Conservation (phyloP, 1,140 invertebrate species). For the Bombus consobrinus region DNA sequence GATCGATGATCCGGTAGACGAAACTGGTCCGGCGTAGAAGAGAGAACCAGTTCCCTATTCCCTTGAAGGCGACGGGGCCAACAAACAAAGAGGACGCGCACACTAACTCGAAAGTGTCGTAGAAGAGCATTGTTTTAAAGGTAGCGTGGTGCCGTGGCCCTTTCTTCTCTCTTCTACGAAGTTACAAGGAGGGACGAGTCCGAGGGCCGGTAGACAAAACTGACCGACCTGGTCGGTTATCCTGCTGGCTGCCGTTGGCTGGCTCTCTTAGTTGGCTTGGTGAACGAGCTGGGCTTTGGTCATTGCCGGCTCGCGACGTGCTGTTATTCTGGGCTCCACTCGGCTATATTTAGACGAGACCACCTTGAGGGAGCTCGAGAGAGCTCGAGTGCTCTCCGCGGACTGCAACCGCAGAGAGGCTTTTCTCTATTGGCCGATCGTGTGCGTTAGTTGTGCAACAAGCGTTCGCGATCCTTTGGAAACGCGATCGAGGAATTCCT, state of each 20-base stretch:
- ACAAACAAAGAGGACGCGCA: constrained; percentile 8
- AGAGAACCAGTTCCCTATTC: constrained; percentile 6
- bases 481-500: constrained; percentile 58
- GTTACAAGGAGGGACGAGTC: background rate
- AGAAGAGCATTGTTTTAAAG: constrained; percentile 37
- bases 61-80: background rate
- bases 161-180: background rate
- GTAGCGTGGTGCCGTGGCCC: too few relatives aligned
- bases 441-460: constrained; percentile 66
- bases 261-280: constrained; percentile 17
- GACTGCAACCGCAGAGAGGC: constrained; percentile 59
- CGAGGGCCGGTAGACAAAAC: constrained; percentile 47
- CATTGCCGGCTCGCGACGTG: constrained; percentile 72
- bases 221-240: constrained; percentile 57
- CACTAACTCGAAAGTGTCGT: background rate
- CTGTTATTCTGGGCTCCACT: constrained; percentile 76
- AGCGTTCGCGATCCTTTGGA: constrained; percentile 37
- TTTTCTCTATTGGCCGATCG: constrained; percentile 59
- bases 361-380: constrained; percentile 75
- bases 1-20: constrained; percentile 40
- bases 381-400: constrained; percentile 55
- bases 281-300: constrained; percentile 72
- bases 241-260: constrained; percentile 16
- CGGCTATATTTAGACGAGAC: constrained; percentile 78
- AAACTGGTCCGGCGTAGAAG: constrained; percentile 43